Evolutionary conservation across 1,140 invertebrate species (phyloP).

Genomic region (Heliothis virescens): DNA sequence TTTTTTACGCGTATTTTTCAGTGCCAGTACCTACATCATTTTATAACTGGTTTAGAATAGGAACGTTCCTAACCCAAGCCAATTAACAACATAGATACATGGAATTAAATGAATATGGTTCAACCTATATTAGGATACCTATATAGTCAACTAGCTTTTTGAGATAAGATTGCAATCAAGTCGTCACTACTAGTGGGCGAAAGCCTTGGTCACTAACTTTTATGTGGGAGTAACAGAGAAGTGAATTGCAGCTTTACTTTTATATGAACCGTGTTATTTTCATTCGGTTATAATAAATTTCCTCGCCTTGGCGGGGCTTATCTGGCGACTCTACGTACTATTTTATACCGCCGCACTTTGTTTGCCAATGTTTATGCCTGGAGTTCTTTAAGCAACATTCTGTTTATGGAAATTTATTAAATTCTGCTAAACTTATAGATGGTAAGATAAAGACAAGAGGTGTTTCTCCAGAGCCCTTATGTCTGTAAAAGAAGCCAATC

Average conservation of each 20-base stretch:
- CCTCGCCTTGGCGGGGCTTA: neutral
- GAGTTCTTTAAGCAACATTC: neutral
- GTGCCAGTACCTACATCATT: no score
- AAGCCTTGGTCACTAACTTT: conserved; percentile 27
- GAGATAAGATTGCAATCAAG: conserved; percentile 34
- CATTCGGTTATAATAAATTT: conserved; percentile 4
- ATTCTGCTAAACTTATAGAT: no score
- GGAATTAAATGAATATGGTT: neutral
- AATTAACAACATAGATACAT: neutral
- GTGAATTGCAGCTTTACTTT: neutral
- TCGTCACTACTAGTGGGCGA: conserved; percentile 31
- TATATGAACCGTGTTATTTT: conserved; percentile 14
- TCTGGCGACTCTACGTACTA: neutral
- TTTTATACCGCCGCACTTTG: neutral
- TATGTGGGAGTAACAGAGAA: conserved; percentile 5
- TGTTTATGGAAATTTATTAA: no score
- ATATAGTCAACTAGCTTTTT: conserved; percentile 19
- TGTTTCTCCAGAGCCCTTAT: no score
- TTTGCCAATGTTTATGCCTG: neutral
- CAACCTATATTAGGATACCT: conserved; percentile 5
- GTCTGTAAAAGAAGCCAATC: no score
- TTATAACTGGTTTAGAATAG: neutral
- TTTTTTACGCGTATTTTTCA: neutral
- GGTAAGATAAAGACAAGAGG: no score
- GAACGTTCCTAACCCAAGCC: no score